A percentile compares a stretch with the other conserved stretches of the same genome.
Conservation (phyloP, 37 sponge, comb jelly and placozoan genomes). For the Amphimedon queenslandica region DNA sequence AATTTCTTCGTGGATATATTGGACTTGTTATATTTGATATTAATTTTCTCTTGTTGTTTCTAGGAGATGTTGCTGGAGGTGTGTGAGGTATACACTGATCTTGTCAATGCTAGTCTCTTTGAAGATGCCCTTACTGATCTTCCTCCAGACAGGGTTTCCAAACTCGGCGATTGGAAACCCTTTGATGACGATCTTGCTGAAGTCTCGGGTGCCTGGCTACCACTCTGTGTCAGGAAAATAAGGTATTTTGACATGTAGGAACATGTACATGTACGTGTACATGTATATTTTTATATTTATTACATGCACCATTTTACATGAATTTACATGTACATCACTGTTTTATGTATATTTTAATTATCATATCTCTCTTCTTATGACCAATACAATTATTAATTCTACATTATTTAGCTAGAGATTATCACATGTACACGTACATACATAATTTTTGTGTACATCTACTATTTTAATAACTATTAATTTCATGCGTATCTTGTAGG, state of each 20-base stretch:
- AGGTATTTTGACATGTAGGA: too few species aligned
- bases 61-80: slow-evolving; percentile 60
- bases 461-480: background rate
- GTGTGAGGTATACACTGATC: slow-evolving; percentile 71
- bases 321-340: too few species aligned
- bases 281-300: background rate
- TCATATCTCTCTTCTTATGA: too few species aligned
- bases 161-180: slow-evolving; percentile 64
- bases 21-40: too few species aligned
- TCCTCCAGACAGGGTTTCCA: slow-evolving; percentile 29
- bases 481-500: slow-evolving; percentile 18
- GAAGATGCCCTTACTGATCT: slow-evolving; percentile 37
- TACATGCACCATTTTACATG: too few species aligned
- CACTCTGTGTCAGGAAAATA: slow-evolving; percentile 73
- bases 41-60: background rate
- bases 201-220: slow-evolving; percentile 71
- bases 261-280: background rate
- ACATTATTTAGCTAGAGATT: too few species aligned
- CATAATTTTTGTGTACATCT: background rate
- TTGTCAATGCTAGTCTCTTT: slow-evolving; percentile 79
- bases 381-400: too few species aligned
- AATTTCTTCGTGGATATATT: too few species aligned
- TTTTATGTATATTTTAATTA: background rate
- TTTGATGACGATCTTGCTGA: slow-evolving; percentile 64
- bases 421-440: background rate